phyloP scores from a whole-genome alignment of 2,888 invertebrate species.

The Cantharis flavilabris region DNA sequence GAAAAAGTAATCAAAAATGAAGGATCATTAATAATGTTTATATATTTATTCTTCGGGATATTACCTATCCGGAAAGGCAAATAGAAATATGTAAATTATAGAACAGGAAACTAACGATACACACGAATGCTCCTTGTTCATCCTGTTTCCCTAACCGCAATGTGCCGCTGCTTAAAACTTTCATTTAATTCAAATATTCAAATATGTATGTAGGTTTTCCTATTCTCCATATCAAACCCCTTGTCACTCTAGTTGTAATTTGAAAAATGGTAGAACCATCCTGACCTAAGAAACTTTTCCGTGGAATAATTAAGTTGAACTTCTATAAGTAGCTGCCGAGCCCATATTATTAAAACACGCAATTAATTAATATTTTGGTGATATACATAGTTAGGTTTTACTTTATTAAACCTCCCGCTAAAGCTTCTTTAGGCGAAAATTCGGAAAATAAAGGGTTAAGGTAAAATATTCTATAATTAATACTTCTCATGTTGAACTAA shows the following conservation, averaged over 20 bases:
- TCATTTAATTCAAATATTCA: conserved; percentile 17
- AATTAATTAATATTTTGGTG: not conserved
- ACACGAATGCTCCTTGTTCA: conserved; percentile 21
- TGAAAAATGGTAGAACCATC: not conserved
- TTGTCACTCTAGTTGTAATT: not conserved
- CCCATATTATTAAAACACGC: not conserved
- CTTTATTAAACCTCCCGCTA: not conserved
- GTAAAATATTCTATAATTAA: not conserved
- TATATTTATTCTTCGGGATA: not conserved
- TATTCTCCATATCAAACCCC: not conserved
- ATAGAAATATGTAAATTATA: conserved; percentile 21
- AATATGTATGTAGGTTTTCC: not conserved
- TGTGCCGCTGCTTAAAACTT: conserved; percentile 15
- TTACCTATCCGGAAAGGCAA: conserved; percentile 7
- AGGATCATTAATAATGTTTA: not conserved
- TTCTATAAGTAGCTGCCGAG: not conserved
- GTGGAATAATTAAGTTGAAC: not conserved
- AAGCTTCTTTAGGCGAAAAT: not conserved
- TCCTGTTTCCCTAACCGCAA: conserved; percentile 24
- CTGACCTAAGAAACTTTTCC: not conserved
- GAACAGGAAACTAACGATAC: conserved; percentile 21
- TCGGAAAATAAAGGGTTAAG: not conserved
- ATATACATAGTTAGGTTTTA: not conserved
- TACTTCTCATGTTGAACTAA: not conserved
- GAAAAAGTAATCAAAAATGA: not conserved